Conservation (phyloP, 2,888 invertebrate genomes). For the Panopea generosa region DNA sequence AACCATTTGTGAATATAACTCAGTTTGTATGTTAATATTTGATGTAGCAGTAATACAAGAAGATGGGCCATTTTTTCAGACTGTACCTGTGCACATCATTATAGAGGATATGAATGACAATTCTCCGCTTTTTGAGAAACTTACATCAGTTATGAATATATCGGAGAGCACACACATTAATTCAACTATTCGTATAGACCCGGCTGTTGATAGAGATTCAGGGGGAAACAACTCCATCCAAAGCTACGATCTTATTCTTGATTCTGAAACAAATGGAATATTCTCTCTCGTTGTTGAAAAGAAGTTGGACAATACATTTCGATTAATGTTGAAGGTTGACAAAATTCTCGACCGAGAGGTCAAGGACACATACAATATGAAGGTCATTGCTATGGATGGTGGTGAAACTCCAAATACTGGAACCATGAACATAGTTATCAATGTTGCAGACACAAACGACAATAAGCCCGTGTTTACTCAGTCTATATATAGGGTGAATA, state of each 20-base stretch:
- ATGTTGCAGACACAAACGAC: slow-evolving; percentile 67
- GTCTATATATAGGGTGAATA: slow-evolving; percentile 52
- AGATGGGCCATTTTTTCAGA: slow-evolving; percentile 40
- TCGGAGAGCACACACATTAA: slow-evolving; percentile 68
- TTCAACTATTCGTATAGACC: slow-evolving; percentile 60
- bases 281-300: slow-evolving; percentile 65
- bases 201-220: slow-evolving; percentile 73
- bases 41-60: slow-evolving; percentile 64
- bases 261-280: slow-evolving; percentile 42
- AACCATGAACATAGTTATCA: slow-evolving; percentile 56
- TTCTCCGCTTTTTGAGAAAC: slow-evolving; percentile 68
- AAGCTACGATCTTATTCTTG: slow-evolving; percentile 63
- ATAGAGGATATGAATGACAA: slow-evolving; percentile 76
- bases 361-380: slow-evolving; percentile 56
- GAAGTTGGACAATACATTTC: slow-evolving; percentile 35
- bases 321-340: slow-evolving; percentile 49
- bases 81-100: slow-evolving; percentile 61
- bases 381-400: slow-evolving; percentile 66
- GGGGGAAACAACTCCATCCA: slow-evolving; percentile 74
- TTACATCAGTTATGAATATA: slow-evolving; percentile 59
- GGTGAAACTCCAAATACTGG: slow-evolving; percentile 64
- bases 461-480: slow-evolving; percentile 65
- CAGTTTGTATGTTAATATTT: slow-evolving; percentile 62
- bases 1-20: slow-evolving; percentile 52
- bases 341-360: slow-evolving; percentile 59